These are phyloP conservation scores for Drosophila sp. DNA, from an alignment of 1,140 invertebrate genomes.

Conservation along the genomic window DNA sequence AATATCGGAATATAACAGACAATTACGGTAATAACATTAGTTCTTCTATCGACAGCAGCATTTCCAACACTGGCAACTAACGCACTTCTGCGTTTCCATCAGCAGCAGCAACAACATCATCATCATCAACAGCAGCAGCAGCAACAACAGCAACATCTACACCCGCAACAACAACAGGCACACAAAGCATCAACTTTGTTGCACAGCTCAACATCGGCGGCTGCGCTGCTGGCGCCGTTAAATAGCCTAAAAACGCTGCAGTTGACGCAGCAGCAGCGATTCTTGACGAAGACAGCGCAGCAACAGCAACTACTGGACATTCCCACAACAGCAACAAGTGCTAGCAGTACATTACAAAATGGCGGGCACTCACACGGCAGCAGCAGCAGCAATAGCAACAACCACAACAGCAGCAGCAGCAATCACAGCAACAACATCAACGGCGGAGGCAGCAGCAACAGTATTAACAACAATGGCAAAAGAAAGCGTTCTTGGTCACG, in stretches of 20 bases:
- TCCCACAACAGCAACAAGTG: slow-evolving; percentile 41
- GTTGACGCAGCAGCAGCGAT: slow-evolving; percentile 63
- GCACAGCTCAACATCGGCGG: slow-evolving; percentile 32
- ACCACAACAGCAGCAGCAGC: slow-evolving; percentile 12
- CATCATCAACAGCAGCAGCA: slow-evolving; percentile 47
- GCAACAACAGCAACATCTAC: slow-evolving; percentile 46
- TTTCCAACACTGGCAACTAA: slow-evolving; percentile 70
- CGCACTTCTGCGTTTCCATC: slow-evolving; percentile 73
- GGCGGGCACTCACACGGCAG: slow-evolving; percentile 25
- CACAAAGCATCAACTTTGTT: slow-evolving; percentile 38
- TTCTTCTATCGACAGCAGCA: slow-evolving; percentile 23
- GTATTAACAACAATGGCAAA: slow-evolving; percentile 85
- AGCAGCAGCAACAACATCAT: slow-evolving; percentile 66
- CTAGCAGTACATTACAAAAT: slow-evolving; percentile 38
- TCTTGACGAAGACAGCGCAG: slow-evolving; percentile 50
- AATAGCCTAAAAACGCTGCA: slow-evolving; percentile 65
- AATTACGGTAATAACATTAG: not conserved
- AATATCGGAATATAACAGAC: too few species aligned
- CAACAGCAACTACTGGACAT: slow-evolving; percentile 58
- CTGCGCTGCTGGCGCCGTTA: slow-evolving; percentile 57
- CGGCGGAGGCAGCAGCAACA: slow-evolving; percentile 3
- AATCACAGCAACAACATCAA: slow-evolving; percentile 15
- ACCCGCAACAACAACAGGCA: slow-evolving; percentile 43
- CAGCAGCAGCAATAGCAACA: not conserved
- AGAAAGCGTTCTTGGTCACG: slow-evolving; percentile 96